Evolutionary conservation across 2,888 invertebrate genomes (phyloP), one percentile per base, ranked within the genome.

Genomic region (Rhagium mordax): DNA sequence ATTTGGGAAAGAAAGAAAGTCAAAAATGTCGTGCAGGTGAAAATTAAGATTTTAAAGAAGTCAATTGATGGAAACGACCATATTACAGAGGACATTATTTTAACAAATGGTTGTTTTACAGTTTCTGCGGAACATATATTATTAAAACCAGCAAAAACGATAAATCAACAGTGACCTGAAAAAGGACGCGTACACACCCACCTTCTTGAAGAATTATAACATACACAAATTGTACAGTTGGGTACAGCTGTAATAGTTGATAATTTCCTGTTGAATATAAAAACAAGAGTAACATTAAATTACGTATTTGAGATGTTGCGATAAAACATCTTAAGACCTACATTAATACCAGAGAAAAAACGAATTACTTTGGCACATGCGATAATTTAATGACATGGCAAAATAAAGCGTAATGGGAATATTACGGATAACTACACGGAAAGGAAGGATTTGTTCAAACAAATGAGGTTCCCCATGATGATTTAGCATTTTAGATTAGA

Each of bases 201-300:
- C 59, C 59, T 33, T 53, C 29, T 20, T 16, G 15, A 29, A 67
- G 55, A 67, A 67, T 66, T 66, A 55, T 57, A 66, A 67, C 57
- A 57, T 67, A 24, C 57, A 67, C 57, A 67, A 67, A 67, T 67
- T 67, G 67, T 57, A 57, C 67, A 41, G 41, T 18, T 24, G 57
- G 57, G 57, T 57, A 57, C 67, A 18, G 41, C 51, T 47, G 67
- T 67, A 67, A 67, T 67, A 57, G 67, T n/a, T 33, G 51, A 41
- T 67, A 67, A 67, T 67, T 67, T 67, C 67, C 67, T 67, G 67
- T 57, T 57, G 10, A 41, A 47, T 33, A 51, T 65, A 65, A 57
- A 57, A 57, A 67, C 57, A 67, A 67, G 47, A 53, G 55, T 51
- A 67, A 67, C 67, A 47, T 55, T 24, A 67, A 67, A 67, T 67